phyloP scores from a whole-genome alignment of 2,113 vertebrate genomes.

The Hypanus sabinus region DNA sequence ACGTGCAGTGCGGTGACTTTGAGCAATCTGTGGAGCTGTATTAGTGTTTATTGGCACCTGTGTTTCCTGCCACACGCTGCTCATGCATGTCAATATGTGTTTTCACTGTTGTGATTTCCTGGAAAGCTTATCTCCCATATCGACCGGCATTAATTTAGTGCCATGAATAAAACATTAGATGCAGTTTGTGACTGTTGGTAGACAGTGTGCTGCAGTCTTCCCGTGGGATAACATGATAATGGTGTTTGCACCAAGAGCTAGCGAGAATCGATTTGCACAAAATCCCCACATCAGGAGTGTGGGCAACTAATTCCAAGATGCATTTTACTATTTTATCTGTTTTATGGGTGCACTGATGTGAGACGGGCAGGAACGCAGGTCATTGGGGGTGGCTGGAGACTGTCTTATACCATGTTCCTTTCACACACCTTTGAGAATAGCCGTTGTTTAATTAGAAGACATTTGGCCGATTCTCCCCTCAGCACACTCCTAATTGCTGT shows the following conservation, averaged over 20 bases:
- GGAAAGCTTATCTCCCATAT: slow-evolving; percentile 15
- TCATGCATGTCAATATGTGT: neutral
- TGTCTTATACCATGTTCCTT: neutral
- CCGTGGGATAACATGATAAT: slow-evolving; percentile 22
- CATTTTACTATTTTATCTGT: slow-evolving; percentile 18
- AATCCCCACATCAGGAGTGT: neutral
- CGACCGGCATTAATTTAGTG: slow-evolving; percentile 29
- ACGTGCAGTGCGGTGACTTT: neutral
- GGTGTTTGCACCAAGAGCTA: slow-evolving; percentile 10
- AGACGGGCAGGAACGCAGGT: slow-evolving; percentile 8
- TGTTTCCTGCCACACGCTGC: slow-evolving; percentile 25
- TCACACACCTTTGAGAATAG: neutral
- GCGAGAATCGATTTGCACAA: neutral
- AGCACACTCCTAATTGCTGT: neutral
- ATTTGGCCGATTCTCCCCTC: neutral
- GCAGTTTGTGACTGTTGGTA: slow-evolving; percentile 6
- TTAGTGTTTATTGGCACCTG: slow-evolving; percentile 10
- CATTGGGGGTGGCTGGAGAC: neutral
- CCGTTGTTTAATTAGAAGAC: neutral
- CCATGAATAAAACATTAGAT: slow-evolving; percentile 34
- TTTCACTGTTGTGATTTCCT: slow-evolving; percentile 34
- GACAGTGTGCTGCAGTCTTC: neutral
- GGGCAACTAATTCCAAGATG: slow-evolving; percentile 8
- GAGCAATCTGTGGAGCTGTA: neutral
- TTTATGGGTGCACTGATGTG: neutral